These are phyloP conservation scores for Liopterus haemorrhoidalis DNA, from an alignment of 2,888 invertebrate genomes.

Conservation along the genomic window DNA sequence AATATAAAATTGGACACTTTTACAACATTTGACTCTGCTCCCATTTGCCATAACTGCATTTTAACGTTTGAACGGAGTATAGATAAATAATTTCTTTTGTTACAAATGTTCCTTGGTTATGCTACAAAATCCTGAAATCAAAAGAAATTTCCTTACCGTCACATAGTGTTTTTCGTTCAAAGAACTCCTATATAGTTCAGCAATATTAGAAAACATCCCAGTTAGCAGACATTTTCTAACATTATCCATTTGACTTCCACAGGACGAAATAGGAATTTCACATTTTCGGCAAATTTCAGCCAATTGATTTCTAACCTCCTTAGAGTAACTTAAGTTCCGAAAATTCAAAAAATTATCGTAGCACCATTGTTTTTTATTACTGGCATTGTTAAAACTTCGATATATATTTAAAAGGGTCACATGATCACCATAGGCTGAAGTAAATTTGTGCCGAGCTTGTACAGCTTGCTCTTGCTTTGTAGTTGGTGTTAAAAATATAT, in stretches of 20 bases:
- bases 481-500: conserved; percentile 68
- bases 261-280: conserved; percentile 57
- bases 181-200: conserved; percentile 62
- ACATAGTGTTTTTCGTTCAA: conserved; percentile 56
- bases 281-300: conserved; percentile 61
- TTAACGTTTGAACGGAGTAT: conserved; percentile 16
- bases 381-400: conserved; percentile 66
- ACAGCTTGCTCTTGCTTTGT: conserved; percentile 71
- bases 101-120: no score
- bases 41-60: no score
- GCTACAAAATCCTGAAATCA: conserved; percentile 21
- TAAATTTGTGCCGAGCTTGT: conserved; percentile 70
- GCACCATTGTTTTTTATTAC: conserved; percentile 77
- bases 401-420: conserved; percentile 85
- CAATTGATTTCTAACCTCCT: conserved; percentile 75
- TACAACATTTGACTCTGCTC: no score
- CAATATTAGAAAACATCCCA: conserved; percentile 82
- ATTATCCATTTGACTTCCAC: conserved; percentile 57
- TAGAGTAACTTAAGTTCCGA: conserved; percentile 75
- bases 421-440: conserved; percentile 85
- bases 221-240: conserved; percentile 72
- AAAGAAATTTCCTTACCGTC: conserved; percentile 52
- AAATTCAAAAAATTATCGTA: conserved; percentile 80
- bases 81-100: conserved; percentile 23
- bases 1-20: no score